Percentiles rank a stretch among this genome's conserved stretches.
Evolutionary conservation across 2,888 invertebrate genomes (phyloP).

Genomic region (Noctua janthina): DNA sequence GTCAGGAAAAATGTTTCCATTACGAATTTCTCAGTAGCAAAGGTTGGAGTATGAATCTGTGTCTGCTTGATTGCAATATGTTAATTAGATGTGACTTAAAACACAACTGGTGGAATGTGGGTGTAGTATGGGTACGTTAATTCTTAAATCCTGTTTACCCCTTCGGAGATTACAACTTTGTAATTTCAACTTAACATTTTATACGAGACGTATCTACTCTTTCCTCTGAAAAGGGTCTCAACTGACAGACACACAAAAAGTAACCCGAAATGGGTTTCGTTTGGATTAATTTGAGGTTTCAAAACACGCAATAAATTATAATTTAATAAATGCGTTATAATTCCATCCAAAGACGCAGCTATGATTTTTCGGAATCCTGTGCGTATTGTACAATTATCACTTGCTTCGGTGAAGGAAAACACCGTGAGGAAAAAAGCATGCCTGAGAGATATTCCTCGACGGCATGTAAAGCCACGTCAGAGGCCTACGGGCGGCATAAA

Average conservation of each 20-base stretch:
- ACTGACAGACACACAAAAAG: constrained; percentile 19
- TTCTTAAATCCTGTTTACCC: neutral
- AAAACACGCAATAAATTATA: neutral
- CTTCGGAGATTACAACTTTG: neutral
- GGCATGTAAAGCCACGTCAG: no score
- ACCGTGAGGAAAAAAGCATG: no score
- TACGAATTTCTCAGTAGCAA: no score
- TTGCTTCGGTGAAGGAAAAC: no score
- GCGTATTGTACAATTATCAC: no score
- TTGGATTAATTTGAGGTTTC: constrained; percentile 13
- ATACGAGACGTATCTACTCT: neutral
- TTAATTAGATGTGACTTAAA: neutral
- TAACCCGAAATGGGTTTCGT: constrained; percentile 9
- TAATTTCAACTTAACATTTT: neutral
- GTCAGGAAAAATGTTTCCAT: no score
- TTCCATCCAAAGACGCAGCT: neutral
- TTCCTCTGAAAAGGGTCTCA: constrained; percentile 19
- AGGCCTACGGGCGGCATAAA: no score
- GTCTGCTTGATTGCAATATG: no score
- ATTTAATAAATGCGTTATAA: neutral
- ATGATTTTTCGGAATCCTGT: no score
- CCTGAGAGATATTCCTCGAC: no score
- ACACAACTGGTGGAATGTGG: neutral
- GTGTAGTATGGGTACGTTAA: neutral
- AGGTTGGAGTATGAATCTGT: no score